Evolutionary conservation across 2,888 invertebrate species (phyloP), one percentile per base, ranked within the genome.

Genomic region (Acanthosoma haemorrhoidale): DNA sequence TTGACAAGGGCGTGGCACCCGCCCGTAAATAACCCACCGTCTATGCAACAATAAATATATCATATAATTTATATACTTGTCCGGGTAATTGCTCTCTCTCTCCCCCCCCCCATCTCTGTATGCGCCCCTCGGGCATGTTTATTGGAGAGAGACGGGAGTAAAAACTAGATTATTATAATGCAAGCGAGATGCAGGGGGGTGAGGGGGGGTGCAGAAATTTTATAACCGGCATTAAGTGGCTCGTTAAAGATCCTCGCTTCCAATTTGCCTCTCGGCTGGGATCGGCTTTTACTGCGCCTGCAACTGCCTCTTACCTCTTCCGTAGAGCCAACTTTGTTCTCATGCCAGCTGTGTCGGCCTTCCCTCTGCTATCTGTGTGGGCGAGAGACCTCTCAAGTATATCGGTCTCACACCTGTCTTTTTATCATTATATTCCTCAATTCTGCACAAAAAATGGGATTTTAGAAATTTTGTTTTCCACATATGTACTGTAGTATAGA

Each of bases 111-210:
- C 11, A 60, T 15, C 16, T 34, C 29, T 60, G 21, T 60, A 31
- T 60, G 32, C 32, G 29, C 31, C 60, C 36, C 13, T 13, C 13
- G 36, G 1, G 29, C 39, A 34, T 15, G n/a, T 34, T 43, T 43
- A 43, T 43, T 11, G 34, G 34, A 9, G 60, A n/a, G 38, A 57
- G 57, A 21, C 13, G 13, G 21, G 15, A 13, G 63, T 63, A 63
- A 63, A 39, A 39, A 63, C 18, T 66, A 66, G 51, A 43, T 66
- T 66, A 66, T 66, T 66, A 66, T 66, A 66, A 66, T 51, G 43
- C 43, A 21, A 8, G 25, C 18, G 51, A 11, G 13, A 11, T 3
- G 9, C 36, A 25, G 18, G 9, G 29, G 9, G 3, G 18, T 18
- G 36, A 25, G 21, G 8, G 39, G 4, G 3, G n/a, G 21, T 15